Percentiles rank a stretch among this genome's conserved stretches.
Evolutionary conservation across 53 echinoderm and acorn worm species (phyloP).

Genomic region (Actinopyga echinites): DNA sequence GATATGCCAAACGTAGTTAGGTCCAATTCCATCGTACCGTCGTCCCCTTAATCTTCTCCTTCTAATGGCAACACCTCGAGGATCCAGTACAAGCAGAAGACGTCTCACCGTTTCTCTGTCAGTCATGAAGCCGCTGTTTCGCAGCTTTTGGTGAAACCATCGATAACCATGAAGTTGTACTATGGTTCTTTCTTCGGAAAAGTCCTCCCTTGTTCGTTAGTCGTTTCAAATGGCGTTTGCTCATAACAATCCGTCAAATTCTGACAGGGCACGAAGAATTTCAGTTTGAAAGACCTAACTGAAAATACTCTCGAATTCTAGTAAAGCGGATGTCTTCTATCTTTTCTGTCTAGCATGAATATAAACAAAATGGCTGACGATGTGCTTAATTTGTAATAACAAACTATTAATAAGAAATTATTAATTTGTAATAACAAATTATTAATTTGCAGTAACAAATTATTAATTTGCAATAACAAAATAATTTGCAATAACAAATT

Average conservation of each 20-base stretch:
- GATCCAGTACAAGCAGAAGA: constrained; percentile 16
- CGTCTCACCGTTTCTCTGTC: constrained; percentile 4
- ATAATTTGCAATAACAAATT: too few species aligned
- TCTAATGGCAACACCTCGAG: constrained; percentile 42
- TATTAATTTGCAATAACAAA: too few species aligned
- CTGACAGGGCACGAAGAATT: neutral
- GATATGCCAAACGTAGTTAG: constrained; percentile 62
- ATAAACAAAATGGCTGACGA: too few species aligned
- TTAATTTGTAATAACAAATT: too few species aligned
- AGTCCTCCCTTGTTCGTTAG: neutral
- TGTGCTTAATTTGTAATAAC: too few species aligned
- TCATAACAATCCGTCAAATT: neutral
- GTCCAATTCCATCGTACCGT: constrained; percentile 36
- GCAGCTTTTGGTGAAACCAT: constrained; percentile 23
- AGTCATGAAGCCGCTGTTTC: constrained; percentile 5
- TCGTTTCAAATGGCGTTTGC: neutral
- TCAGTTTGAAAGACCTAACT: neutral
- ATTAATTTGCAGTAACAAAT: too few species aligned
- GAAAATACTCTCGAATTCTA: neutral
- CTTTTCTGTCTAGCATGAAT: too few species aligned
- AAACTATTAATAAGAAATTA: too few species aligned
- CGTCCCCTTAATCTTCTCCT: constrained; percentile 49
- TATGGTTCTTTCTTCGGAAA: neutral
- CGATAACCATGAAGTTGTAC: constrained; percentile 28
- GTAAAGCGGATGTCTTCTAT: too few species aligned